A percentile compares a stretch with the other conserved stretches of the same genome.
Evolutionary conservation across 2,113 vertebrate species (phyloP).

Genomic region (Poeciliopsis turrubarensis): DNA sequence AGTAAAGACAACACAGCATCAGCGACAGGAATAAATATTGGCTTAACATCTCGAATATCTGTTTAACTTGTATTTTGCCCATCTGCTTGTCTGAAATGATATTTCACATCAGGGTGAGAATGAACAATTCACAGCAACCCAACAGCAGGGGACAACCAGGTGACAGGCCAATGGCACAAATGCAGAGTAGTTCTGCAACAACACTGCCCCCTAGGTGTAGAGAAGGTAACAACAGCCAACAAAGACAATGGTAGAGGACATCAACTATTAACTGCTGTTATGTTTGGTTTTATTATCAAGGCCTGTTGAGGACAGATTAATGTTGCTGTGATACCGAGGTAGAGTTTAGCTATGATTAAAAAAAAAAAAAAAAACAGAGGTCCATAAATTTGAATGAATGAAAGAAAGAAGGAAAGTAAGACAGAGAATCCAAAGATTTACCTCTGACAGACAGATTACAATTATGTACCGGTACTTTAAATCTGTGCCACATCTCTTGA

Average conservation of each 20-base stretch:
- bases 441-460: neutral
- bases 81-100: neutral
- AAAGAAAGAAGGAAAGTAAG: neutral
- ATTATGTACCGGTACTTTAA: no score
- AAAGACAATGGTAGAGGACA: neutral
- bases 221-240: constrained; percentile 14
- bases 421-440: neutral
- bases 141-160: neutral
- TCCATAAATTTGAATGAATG: neutral
- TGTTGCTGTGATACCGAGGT: neutral
- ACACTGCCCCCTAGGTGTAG: constrained; percentile 79
- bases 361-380: no score
- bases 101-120: constrained; percentile 9
- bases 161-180: constrained; percentile 25
- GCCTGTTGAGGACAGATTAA: constrained; percentile 2
- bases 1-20: neutral
- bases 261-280: neutral
- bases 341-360: neutral
- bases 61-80: neutral
- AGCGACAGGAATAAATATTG: neutral
- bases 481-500: no score
- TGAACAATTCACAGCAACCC: constrained; percentile 10
- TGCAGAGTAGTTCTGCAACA: constrained; percentile 8
- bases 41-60: neutral
- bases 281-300: neutral